Percentiles rank a stretch among this genome's conserved stretches.
Evolutionary conservation across 2,113 vertebrate genomes (phyloP).

Genomic region (Ctenomys sociabilis): DNA sequence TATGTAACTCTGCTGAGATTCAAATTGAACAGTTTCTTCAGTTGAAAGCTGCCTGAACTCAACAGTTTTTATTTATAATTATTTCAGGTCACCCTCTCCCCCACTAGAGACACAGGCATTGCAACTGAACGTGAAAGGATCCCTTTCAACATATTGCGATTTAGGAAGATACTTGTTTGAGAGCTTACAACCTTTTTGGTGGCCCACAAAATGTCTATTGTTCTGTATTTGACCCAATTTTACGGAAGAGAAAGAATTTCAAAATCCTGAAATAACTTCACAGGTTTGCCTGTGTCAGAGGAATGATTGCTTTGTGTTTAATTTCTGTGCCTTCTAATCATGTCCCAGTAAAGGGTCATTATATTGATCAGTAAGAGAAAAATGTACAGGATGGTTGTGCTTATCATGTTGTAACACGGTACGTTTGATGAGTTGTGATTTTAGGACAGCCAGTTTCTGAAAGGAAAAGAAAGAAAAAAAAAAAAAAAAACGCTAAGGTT

Average conservation of each 20-base stretch:
- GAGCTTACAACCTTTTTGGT: slow-evolving; percentile 8
- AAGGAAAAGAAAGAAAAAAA: not conserved
- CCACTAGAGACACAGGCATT: not conserved
- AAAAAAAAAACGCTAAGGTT: not conserved
- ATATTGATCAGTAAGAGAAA: not conserved
- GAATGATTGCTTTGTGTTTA: not conserved
- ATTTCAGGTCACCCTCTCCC: not conserved
- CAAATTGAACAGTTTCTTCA: not conserved
- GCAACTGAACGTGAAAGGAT: not conserved
- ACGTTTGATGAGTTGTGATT: not conserved
- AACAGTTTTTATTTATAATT: slow-evolving; percentile 7
- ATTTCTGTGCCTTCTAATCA: not conserved
- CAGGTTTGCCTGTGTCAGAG: slow-evolving; percentile 52
- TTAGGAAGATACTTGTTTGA: slow-evolving; percentile 29
- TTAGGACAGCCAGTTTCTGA: not conserved
- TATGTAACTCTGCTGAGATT: slow-evolving; percentile 52
- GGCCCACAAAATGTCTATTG: slow-evolving; percentile 68
- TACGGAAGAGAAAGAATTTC: slow-evolving; percentile 43
- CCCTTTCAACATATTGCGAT: slow-evolving; percentile 33
- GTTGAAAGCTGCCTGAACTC: not conserved
- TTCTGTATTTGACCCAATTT: slow-evolving; percentile 79
- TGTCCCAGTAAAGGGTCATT: not conserved
- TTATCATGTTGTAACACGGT: not conserved
- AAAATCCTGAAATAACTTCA: slow-evolving; percentile 55
- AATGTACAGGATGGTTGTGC: not conserved